Evolutionary conservation across 2,888 invertebrate genomes (phyloP).

Genomic region (Drosophila austrosaltans): DNA sequence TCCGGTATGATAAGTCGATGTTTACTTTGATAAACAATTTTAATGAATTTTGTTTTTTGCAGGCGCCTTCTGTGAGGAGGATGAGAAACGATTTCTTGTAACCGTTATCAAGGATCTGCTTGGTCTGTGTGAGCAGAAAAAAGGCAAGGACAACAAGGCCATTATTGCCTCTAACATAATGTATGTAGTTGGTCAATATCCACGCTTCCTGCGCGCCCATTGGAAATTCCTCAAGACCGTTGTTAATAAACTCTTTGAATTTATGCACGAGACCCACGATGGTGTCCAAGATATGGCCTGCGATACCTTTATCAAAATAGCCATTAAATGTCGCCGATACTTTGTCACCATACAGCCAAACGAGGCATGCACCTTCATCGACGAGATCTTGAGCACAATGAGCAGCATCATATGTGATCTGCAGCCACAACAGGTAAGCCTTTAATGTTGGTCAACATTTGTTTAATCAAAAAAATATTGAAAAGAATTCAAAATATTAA

Average conservation of each 20-base stretch:
- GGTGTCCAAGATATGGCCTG: constrained; percentile 99
- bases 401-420: constrained; percentile 99
- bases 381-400: constrained; percentile 98
- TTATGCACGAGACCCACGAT: constrained; percentile 99
- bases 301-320: constrained; percentile 99
- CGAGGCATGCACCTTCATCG: constrained; percentile 98
- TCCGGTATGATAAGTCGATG: constrained; percentile 86
- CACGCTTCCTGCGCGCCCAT: constrained; percentile 98
- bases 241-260: constrained; percentile 99
- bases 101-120: constrained; percentile 99
- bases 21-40: background rate
- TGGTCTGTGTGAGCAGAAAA: constrained; percentile 98
- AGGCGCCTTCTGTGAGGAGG: constrained; percentile 98
- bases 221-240: constrained; percentile 99
- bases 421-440: constrained; percentile 95
- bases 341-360: constrained; percentile 98
- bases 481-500: background rate
- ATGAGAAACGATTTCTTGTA: constrained; percentile 99
- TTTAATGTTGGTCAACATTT: too few species aligned
- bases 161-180: constrained; percentile 99
- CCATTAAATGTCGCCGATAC: constrained; percentile 98
- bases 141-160: constrained; percentile 99
- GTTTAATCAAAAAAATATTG: too few species aligned
- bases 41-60: background rate
- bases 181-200: constrained; percentile 99